Percentiles rank a stretch among this genome's conserved stretches.
These are phyloP conservation scores for Poecilia wingei DNA, from an alignment of 2,797 vertebrate genomes.

Conservation along the genomic window DNA sequence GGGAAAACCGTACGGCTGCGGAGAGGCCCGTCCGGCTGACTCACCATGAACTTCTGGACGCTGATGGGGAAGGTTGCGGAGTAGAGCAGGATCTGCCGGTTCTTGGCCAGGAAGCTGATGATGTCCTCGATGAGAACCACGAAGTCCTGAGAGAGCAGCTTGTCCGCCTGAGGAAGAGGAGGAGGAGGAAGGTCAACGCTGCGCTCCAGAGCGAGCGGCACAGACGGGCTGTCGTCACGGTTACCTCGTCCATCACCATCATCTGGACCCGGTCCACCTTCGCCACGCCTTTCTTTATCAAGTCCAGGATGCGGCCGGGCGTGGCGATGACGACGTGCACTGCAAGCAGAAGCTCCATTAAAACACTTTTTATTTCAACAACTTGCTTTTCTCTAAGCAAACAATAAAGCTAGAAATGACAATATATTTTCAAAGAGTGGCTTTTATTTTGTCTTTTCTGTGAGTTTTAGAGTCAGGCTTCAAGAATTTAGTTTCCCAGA, in stretches of 20 bases:
- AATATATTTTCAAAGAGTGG: too few species aligned
- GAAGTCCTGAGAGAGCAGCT: conserved; percentile 88
- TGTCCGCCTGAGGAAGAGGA: conserved; percentile 78
- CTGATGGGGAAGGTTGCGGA: conserved; percentile 87
- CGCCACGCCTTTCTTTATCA: conserved; percentile 86
- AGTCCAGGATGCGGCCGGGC: conserved; percentile 84
- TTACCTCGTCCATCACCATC: conserved; percentile 88
- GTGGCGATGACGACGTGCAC: conserved; percentile 88
- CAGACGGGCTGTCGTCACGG: neutral
- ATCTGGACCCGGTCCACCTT: conserved; percentile 84
- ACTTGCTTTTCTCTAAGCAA: too few species aligned
- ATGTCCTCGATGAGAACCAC: conserved; percentile 86
- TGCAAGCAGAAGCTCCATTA: conserved; percentile 28
- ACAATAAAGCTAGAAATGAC: too few species aligned
- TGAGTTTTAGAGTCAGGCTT: too few species aligned
- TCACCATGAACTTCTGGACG: conserved; percentile 89
- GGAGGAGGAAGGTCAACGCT: neutral
- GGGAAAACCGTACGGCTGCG: neutral
- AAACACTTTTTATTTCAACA: too few species aligned
- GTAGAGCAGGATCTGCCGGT: conserved; percentile 86
- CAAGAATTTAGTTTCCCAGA: too few species aligned
- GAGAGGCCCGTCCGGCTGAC: conserved; percentile 21
- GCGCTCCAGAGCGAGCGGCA: too few species aligned
- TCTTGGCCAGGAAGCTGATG: conserved; percentile 85
- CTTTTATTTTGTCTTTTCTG: too few species aligned